Evolutionary conservation across 2,113 vertebrate genomes (phyloP), one percentile per base, ranked within the genome.

Genomic region (Semicossyphus pulcher): DNA sequence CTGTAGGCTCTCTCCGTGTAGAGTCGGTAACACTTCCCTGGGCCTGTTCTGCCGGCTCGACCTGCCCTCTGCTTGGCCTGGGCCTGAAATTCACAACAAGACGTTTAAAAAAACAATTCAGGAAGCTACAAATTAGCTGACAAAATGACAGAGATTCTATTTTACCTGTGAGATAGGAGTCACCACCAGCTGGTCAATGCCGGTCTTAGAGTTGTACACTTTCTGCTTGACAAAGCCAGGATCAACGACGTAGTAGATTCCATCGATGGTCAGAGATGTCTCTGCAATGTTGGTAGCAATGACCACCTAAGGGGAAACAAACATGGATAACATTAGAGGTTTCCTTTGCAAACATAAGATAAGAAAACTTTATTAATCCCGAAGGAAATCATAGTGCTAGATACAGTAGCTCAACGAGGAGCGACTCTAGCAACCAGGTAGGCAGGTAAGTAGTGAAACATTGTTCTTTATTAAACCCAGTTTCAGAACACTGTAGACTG

Each of bases 181-280:
- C 68, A 99, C 98, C 66, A 99, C 97, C 10, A 99, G 94, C 88
- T 99, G 98, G 79, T 99, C 98, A 3, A 99, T 99, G 32, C 98
- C 97, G 0, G 97, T 99, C 91, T 99, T 99, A 21, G 98, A 99
- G 88, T 99, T 99, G 88, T 99, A 99, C 14, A 99, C 97, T 59
- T 99, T 99, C 78, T 99, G 97, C 78, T 99, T 99, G 73, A 99
- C 97, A 63, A 99, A 99, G 26, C 97, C 97, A 5, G 98, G 97
- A 88, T 99, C 97, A 0, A 99, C 97, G 2, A 99, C 97, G 0
- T 99, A 99, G 75, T 99, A 99, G 76, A 99, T 99, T 0, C 98
- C 98, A 41, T 99, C 97, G 16, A 99, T 99, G 15, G 97, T 99
- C 78, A 99, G 83, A 0, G 97, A 99, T 0, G 97, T 99, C 86